These are phyloP conservation scores for Xiphophorus couchianus DNA, from an alignment of 2,113 vertebrate genomes.

Conservation along the genomic window DNA sequence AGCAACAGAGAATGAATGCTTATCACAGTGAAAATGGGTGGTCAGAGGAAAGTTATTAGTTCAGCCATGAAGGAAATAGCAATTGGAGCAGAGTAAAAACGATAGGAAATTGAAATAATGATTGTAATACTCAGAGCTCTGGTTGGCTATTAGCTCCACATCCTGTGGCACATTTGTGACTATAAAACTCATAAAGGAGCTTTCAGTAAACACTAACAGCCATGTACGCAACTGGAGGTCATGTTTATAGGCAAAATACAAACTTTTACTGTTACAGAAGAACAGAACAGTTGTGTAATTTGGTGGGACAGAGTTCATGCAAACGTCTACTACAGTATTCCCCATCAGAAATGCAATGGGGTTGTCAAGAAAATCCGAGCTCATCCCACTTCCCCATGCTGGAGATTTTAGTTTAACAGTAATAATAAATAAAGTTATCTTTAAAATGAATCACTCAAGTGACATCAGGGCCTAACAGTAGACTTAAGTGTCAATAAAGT, in stretches of 20 bases:
- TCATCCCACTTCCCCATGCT: too few relatives aligned
- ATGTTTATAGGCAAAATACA: slow-evolving; percentile 9
- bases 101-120: slow-evolving; percentile 41
- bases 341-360: slow-evolving; percentile 5
- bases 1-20: background rate
- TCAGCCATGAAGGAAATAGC: slow-evolving; percentile 5
- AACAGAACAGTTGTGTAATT: slow-evolving; percentile 1
- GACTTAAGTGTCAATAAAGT: too few relatives aligned
- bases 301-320: slow-evolving; percentile 10
- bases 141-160: slow-evolving; percentile 21
- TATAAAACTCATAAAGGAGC: background rate
- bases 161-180: slow-evolving; percentile 25
- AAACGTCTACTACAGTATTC: slow-evolving; percentile 7
- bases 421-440: too few relatives aligned
- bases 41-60: slow-evolving; percentile 11
- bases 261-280: slow-evolving; percentile 6
- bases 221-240: background rate
- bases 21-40: slow-evolving; percentile 2
- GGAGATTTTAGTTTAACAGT: too few relatives aligned
- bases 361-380: too few relatives aligned
- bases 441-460: too few relatives aligned
- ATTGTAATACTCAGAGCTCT: slow-evolving; percentile 9
- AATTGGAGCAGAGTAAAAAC: slow-evolving; percentile 29
- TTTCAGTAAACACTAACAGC: background rate
- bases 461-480: too few relatives aligned